Evolutionary conservation across 2,888 invertebrate species (phyloP), one percentile per base, ranked within the genome.

Genomic region (Aspidiotus destructor): DNA sequence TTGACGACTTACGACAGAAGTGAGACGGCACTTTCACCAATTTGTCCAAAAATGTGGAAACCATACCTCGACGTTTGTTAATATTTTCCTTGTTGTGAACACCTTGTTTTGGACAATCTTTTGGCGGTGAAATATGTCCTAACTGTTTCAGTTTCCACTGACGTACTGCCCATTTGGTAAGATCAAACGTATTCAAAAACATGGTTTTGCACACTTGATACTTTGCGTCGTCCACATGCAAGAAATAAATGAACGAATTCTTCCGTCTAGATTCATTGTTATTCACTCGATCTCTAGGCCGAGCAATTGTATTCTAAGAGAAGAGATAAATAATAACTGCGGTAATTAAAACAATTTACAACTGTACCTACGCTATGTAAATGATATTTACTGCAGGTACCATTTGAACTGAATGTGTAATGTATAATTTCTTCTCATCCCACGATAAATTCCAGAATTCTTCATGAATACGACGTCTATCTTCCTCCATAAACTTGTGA

Each of bases 171-270:
- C 58, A 58, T 7, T 58, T 16, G 8, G 58, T 16, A 11, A 58
- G 11, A 28, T 58, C 58, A 17, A 58, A 58, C 7, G 58, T 58
- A 17, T 58, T 58, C 16, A 58, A 40, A 40, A 58, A 58, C 58
- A 58, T 58, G 11, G 28, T 15, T 17, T 58, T 58, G 28, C 58
- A 58, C 8, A 58, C 58, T 8, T 11, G 58, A 17, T 8, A 58
- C 17, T 17, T 58, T 7, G 28, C 11, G 15, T 28, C 17, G 7
- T 16, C 58, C n/a, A n/a, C n/a, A 7, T 8, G 7, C 54, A 8
- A n/a, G 54, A 54, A 54, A 16, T 54, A 54, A 16, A 15, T 15
- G 8, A 54, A 13, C 54, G 54, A 54, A 8, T 54, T 54, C 8
- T 13, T 54, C 7, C 54, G 54, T 7, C 54, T 7, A 16, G 15